These are phyloP conservation scores for Chrysopa pallens DNA, from an alignment of 1,140 invertebrate genomes.

Conservation along the genomic window DNA sequence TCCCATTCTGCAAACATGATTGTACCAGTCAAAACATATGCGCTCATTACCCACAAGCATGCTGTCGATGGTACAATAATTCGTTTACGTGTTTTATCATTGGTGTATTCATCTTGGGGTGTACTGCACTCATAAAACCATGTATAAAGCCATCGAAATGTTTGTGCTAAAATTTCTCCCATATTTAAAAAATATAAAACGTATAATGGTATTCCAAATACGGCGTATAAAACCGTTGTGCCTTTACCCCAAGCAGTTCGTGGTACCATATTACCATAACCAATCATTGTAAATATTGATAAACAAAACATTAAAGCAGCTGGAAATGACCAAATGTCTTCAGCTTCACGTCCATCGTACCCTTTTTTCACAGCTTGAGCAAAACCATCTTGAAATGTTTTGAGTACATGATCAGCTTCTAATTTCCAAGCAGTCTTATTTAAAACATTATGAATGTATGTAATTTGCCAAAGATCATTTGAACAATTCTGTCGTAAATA, in stretches of 20 bases:
- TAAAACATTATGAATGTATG: slow-evolving; percentile 52
- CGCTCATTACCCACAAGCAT: slow-evolving; percentile 83
- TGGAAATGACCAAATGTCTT: slow-evolving; percentile 66
- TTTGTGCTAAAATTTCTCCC: slow-evolving; percentile 62
- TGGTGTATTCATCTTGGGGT: slow-evolving; percentile 25
- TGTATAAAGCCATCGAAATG: slow-evolving; percentile 63
- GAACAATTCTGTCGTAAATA: slow-evolving; percentile 33
- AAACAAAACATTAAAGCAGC: slow-evolving; percentile 74
- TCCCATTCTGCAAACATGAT: slow-evolving; percentile 92
- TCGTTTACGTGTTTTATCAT: slow-evolving; percentile 30
- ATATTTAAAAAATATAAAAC: slow-evolving; percentile 79
- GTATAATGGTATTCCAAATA: slow-evolving; percentile 87
- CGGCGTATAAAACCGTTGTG: slow-evolving; percentile 82
- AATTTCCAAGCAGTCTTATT: slow-evolving; percentile 51
- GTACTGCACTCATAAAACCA: slow-evolving; percentile 55
- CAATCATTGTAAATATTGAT: slow-evolving; percentile 83
- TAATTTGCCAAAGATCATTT: slow-evolving; percentile 52
- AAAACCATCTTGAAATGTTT: slow-evolving; percentile 51
- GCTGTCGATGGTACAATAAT: slow-evolving; percentile 82
- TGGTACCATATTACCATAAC: slow-evolving; percentile 88
- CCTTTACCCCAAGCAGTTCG: slow-evolving; percentile 81
- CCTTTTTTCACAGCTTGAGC: slow-evolving; percentile 51
- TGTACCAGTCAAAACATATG: slow-evolving; percentile 77
- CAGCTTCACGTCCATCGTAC: slow-evolving; percentile 52
- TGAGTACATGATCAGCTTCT: slow-evolving; percentile 44